Evolutionary conservation across 1,140 invertebrate genomes (phyloP), one percentile per base, ranked within the genome.

Genomic region (Heliconius congener): DNA sequence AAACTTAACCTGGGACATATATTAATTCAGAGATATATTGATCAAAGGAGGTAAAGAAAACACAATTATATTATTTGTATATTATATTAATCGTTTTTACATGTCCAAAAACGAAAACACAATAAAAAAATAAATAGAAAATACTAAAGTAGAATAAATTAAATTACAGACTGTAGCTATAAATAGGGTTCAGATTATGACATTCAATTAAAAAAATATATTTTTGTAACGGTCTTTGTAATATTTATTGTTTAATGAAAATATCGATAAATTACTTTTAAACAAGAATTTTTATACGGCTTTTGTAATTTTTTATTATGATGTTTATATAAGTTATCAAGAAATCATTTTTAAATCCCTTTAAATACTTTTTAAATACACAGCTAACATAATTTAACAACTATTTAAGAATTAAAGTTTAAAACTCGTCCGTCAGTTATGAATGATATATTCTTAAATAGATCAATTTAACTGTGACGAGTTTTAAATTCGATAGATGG

Each of bases 401-500:
- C 60, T 73, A 37, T 73, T 73, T 73, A n/a, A 73, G 60, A 66
- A 73, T 73, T 42, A 73, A 42, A 50, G 39, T 81, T 81, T 81
- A 81, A 81, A 74, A 77, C 75, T 57, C 76, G 42, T 74, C 76
- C 57, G 16, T 74, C 42, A 81, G 57, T 80, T 66, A 77, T 73
- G 72, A 57, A 18, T 30, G 66, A 72, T 72, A 13, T 76, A 79
- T 79, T 34, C 6, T n/a, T 30, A 50, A 55, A 74, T 71, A 79
- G 57, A 72, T 27, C 57, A 18, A 70, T 70, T n/a, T 74, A 77
- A 81, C 76, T 74, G 39, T 42, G 79, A 77, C 79, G 76, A 73
- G 79, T 76, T 73, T 74, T 77, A 81, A 81, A 81, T 81, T 50
- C 39, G 50, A 77, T 73, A 81, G 71, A 81, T 81, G 79, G 79